These are phyloP conservation scores for Bemisia tabaci DNA, from an alignment of 1,140 invertebrate species.

Conservation along the genomic window DNA sequence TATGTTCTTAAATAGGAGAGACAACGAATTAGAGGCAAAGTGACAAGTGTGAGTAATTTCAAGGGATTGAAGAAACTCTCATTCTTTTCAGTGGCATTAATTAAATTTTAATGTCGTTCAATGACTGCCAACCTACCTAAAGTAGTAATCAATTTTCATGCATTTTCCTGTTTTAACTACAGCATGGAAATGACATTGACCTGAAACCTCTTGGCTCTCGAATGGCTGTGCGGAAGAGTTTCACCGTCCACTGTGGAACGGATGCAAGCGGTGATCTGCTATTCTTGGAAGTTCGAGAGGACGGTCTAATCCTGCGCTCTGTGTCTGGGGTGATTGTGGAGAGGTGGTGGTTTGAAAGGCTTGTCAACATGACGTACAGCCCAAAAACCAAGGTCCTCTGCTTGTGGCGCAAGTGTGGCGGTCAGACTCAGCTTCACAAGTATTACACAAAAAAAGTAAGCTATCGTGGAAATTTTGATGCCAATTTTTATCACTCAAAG, in stretches of 20 bases:
- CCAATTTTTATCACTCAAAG: too few relatives aligned
- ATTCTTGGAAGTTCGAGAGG: slow-evolving; percentile 96
- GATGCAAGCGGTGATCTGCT: slow-evolving; percentile 83
- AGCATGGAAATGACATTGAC: slow-evolving; percentile 94
- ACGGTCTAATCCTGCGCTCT: slow-evolving; percentile 86
- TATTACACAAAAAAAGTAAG: slow-evolving; percentile 96
- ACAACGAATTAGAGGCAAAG: too few relatives aligned
- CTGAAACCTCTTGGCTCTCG: slow-evolving; percentile 82
- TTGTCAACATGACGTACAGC: slow-evolving; percentile 99
- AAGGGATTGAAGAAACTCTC: too few relatives aligned
- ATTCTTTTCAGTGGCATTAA: too few relatives aligned
- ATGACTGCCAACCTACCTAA: too few relatives aligned
- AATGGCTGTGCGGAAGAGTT: slow-evolving; percentile 89
- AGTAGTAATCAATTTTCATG: too few relatives aligned
- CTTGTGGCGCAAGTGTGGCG: slow-evolving; percentile 82
- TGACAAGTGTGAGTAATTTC: too few relatives aligned
- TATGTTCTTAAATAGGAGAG: too few relatives aligned
- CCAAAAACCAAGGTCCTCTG: slow-evolving; percentile 96
- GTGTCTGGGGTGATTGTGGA: slow-evolving; percentile 91
- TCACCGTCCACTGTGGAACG: slow-evolving; percentile 89
- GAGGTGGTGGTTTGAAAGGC: slow-evolving; percentile 96
- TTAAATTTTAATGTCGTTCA: too few relatives aligned
- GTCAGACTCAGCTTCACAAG: slow-evolving; percentile 89
- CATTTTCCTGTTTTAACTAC: too few relatives aligned
- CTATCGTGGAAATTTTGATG: too few relatives aligned